Base-by-base conservation (phyloP, 2,797 vertebrate genomes). In the Enteromius afrohamiltoni region DNA sequence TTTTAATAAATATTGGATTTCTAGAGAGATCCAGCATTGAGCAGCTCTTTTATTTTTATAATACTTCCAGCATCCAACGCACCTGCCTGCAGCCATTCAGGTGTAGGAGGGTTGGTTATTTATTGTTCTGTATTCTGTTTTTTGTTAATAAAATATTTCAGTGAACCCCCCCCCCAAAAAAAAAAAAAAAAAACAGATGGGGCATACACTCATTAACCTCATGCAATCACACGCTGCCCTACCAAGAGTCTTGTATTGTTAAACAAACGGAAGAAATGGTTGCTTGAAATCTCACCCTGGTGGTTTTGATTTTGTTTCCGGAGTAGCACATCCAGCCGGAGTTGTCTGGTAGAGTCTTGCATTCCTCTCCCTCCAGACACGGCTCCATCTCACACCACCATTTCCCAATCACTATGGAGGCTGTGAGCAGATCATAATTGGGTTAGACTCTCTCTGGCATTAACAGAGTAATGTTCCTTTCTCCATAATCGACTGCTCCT, bases 321-420 rank as follows among this genome's bases (percentile, higher is more conserved):
- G 97, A 98, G 0, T 98, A 98, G 87, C 98, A 99, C 98, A 99
- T 99, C 98, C 98, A 99, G 91, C 98, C 98, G 1, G 98, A 99
- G 93, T 99, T 99, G 91, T 99, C 98, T 86, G 98, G 98, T 79
- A 99, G 95, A 0, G 98, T 99, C 95, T 99, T 99, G 93, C 98
- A 99, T 90, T 99, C 98, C 88, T 99, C 98, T 89, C 97, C 98
- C 92, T 99, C 98, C 93, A 99, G 95, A 93, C 98, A 99, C 84
- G 98, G 98, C 91, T 99, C 98, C 98, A 99, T 99, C 95, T 99
- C 98, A 92, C 98, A 99, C 98, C 98, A 99, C 98, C 98, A 99
- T 90, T 97, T 99, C 87, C 98, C 98, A 92, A 99, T 98, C 92
- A 99, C 98, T 93, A 95, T 95, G 88, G 95, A 95, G 60, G 87